Conservation (phyloP, 2,113 vertebrate genomes). For the Pelodiscus sinensis region DNA sequence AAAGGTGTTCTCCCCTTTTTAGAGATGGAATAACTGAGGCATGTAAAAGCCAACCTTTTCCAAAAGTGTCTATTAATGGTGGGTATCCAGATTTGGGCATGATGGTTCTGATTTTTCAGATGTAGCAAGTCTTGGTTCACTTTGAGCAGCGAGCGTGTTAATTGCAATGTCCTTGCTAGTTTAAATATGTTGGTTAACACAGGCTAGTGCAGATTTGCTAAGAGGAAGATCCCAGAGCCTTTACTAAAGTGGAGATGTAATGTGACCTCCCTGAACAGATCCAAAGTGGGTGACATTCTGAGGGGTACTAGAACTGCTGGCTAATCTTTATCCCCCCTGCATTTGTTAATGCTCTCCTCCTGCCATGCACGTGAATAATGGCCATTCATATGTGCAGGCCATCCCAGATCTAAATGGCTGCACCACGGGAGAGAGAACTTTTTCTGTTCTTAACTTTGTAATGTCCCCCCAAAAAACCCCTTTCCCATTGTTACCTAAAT, state of each 20-base stretch:
- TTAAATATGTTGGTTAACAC: background rate
- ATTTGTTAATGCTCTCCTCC: background rate
- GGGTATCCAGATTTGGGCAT: background rate
- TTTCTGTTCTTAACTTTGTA: background rate
- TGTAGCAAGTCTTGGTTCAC: background rate
- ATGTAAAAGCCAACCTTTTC: background rate
- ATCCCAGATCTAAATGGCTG: rapidly evolving
- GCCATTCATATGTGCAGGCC: background rate
- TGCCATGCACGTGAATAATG: rapidly evolving
- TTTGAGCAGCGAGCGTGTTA: background rate
- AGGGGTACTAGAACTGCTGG: background rate
- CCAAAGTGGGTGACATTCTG: background rate
- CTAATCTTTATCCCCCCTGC: background rate
- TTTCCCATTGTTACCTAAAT: background rate
- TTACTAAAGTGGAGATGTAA: background rate
- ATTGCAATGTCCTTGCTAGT: background rate
- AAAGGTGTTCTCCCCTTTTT: background rate
- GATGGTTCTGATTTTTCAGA: background rate
- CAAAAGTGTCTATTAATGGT: background rate
- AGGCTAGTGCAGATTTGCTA: background rate
- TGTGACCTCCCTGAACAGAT: background rate
- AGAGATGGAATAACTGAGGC: background rate
- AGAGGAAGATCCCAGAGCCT: background rate
- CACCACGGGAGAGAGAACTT: background rate
- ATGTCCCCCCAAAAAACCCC: rapidly evolving